Evolutionary conservation across 2,113 vertebrate genomes (phyloP), one percentile per base, ranked within the genome.

Genomic region (Archilochus colubris): DNA sequence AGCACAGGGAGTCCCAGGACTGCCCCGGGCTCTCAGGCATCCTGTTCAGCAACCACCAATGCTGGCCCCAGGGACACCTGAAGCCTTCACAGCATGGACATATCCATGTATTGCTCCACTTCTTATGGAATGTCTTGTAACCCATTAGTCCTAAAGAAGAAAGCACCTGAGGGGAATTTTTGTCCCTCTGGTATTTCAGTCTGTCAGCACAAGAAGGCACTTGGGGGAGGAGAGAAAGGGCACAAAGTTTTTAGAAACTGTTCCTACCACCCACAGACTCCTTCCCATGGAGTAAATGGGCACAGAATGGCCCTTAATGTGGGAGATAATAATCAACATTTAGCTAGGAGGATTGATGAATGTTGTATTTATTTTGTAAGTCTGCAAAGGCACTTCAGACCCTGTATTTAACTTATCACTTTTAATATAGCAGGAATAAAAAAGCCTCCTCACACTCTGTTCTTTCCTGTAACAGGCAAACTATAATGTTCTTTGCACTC

Each of bases 321-420:
- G 53, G 57, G 90, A 91, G 53, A 90, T 78, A 95, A 94, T 81
- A 75, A 91, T 68, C 62, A 82, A 88, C 86, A 88, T 89, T 95
- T 91, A 93, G 72, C 90, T 77, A 66, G 74, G 33, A 82, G 33
- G 12, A 48, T 67, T 88, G 76, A 69, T 57, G 62, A 83, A 66
- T 57, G 48, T 75, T 91, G 21, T 80, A 78, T 86, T 86, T 89
- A 51, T 87, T 91, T 64, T 63, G 48, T 66, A 68, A 80, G 30
- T 54, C 59, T 90, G 36, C 59, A 82, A 89, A 83, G 40, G 44
- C 57, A 76, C 62, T 89, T 88, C 30, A 55, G 62, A 50, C 76
- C 9, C n/a, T 31, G 43, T 89, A 72, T 89, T 92, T 93, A 96
- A 80, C 85, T 57, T 88, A 94, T n/a, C 66, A 75, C 55, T 86